Evolutionary conservation across 2,797 vertebrate species (phyloP).

Genomic region (Sciurus vulgaris): DNA sequence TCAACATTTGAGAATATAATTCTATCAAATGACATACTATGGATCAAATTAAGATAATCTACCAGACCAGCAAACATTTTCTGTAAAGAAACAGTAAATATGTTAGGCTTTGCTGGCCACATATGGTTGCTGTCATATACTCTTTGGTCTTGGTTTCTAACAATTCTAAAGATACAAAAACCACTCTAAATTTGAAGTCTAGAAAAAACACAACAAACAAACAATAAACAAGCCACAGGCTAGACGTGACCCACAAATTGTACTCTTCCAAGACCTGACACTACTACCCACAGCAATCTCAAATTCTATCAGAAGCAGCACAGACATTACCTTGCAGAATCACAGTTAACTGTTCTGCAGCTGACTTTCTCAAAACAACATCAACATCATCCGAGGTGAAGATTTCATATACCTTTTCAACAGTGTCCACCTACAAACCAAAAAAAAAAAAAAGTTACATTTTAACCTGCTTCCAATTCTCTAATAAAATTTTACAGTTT

Average conservation of each 20-base stretch:
- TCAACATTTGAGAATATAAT: not conserved
- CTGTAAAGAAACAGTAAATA: not conserved
- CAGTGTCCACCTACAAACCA: conserved; percentile 92
- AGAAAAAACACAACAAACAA: not conserved
- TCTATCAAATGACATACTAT: not conserved
- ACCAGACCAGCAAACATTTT: not conserved
- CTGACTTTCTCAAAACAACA: conserved; percentile 93
- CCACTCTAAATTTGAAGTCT: not conserved
- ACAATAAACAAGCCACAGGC: not conserved
- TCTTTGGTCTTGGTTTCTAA: not conserved
- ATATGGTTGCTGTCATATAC: not conserved
- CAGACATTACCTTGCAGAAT: conserved; percentile 94
- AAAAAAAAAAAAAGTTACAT: not conserved
- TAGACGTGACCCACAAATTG: not conserved
- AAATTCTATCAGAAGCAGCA: not conserved
- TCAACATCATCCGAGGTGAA: conserved; percentile 93
- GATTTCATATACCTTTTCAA: conserved; percentile 94
- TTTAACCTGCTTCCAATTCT: conserved; percentile 32
- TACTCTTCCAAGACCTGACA: not conserved
- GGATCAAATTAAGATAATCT: conserved; percentile 37
- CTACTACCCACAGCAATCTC: not conserved
- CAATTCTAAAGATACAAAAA: not conserved
- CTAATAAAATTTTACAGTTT: not conserved
- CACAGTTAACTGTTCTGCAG: conserved; percentile 95
- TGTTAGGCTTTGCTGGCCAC: not conserved